Evolutionary conservation across 2,888 invertebrate genomes (phyloP).

Genomic region (Chrysolina haemoptera): DNA sequence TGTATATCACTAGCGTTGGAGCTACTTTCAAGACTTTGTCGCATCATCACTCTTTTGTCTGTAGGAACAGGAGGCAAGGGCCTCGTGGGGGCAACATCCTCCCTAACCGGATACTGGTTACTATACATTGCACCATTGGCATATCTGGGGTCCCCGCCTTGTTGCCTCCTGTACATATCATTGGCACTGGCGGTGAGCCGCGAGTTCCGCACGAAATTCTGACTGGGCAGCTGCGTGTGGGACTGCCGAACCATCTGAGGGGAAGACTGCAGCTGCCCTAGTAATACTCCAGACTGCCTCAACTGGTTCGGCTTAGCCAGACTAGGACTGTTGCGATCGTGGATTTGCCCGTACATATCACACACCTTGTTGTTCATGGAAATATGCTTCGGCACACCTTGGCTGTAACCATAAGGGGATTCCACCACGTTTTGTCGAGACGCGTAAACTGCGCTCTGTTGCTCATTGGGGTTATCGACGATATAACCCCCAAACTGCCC

Average conservation of each 20-base stretch:
- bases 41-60: conserved; percentile 49
- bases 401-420: conserved; percentile 55
- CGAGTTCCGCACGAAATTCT: conserved; percentile 65
- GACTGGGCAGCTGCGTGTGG: conserved; percentile 51
- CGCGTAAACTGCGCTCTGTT: conserved; percentile 49
- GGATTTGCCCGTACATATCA: conserved; percentile 69
- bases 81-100: conserved; percentile 53
- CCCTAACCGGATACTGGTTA: conserved; percentile 32
- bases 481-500: conserved; percentile 56
- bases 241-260: conserved; percentile 49
- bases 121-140: conserved; percentile 43
- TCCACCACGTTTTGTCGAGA: conserved; percentile 56
- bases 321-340: conserved; percentile 60
- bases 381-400: conserved; percentile 50
- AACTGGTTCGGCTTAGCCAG: conserved; percentile 31
- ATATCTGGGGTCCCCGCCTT: conserved; percentile 44
- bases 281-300: conserved; percentile 63
- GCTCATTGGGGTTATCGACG: conserved; percentile 38
- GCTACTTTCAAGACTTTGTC: conserved; percentile 25
- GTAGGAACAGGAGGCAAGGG: conserved; percentile 69
- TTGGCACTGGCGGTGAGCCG: conserved; percentile 68
- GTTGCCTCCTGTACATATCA: conserved; percentile 64
- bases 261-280: conserved; percentile 63
- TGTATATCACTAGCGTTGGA: conserved; percentile 74
- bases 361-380: conserved; percentile 66